phyloP scores from a whole-genome alignment of 2,113 vertebrate genomes.

The Pteronura brasiliensis region DNA sequence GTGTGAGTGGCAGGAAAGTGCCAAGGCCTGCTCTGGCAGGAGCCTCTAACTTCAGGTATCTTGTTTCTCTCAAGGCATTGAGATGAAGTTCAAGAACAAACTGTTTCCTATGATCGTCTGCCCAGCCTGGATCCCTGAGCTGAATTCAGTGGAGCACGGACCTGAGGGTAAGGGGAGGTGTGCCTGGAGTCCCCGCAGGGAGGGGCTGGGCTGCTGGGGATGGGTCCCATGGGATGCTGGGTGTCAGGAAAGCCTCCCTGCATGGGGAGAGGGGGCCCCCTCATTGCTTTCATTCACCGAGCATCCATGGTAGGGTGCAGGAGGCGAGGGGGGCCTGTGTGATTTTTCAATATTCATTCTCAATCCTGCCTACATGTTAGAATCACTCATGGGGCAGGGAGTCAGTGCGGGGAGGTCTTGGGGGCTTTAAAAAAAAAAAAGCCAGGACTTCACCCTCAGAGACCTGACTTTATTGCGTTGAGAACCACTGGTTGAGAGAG shows the following conservation, averaged over 20 bases:
- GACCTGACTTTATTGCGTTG: neutral
- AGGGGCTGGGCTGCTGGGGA: neutral
- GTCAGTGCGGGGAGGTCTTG: rapidly evolving
- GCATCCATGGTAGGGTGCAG: neutral
- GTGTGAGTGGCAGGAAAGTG: too few relatives aligned
- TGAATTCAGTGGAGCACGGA: conserved; percentile 86
- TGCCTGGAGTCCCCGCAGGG: neutral
- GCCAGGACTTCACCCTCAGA: neutral
- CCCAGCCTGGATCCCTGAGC: conserved; percentile 90
- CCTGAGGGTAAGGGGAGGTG: conserved; percentile 84
- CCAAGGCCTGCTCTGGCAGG: neutral
- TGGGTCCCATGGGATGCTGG: rapidly evolving
- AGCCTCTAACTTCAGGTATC: neutral
- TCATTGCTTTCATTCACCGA: neutral
- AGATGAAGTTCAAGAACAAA: conserved; percentile 95
- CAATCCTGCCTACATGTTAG: neutral
- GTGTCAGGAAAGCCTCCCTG: neutral
- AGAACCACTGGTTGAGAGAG: neutral
- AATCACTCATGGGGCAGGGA: neutral
- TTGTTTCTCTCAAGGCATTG: conserved; percentile 85
- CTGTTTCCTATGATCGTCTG: conserved; percentile 92
- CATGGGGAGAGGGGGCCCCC: rapidly evolving
- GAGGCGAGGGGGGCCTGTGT: too few relatives aligned
- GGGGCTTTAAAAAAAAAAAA: too few relatives aligned
- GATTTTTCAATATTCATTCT: neutral